Evolutionary conservation across 2,888 invertebrate species (phyloP).

Genomic region (Sacculina carcini): DNA sequence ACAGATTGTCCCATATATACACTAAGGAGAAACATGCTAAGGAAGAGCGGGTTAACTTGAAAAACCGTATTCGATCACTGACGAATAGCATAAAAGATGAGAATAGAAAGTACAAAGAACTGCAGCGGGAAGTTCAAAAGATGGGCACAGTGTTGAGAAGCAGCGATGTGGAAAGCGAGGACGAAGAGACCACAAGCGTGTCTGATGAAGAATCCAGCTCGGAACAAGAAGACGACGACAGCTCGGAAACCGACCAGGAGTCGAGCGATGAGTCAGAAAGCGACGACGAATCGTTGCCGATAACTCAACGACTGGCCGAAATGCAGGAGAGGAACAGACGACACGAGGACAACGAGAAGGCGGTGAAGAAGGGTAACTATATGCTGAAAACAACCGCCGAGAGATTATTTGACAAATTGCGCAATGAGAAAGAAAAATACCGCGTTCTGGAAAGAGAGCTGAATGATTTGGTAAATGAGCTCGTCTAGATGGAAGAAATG

Average conservation of each 20-base stretch:
- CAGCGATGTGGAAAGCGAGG: slow-evolving; percentile 21
- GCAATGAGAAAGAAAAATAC: slow-evolving; percentile 54
- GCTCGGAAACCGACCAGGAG: slow-evolving; percentile 10
- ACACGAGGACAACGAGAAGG: slow-evolving; percentile 48
- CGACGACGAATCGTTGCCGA: slow-evolving; percentile 8
- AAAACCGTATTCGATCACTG: slow-evolving; percentile 53
- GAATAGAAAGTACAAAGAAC: slow-evolving; percentile 48
- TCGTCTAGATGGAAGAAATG: not conserved
- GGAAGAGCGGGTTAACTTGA: slow-evolving; percentile 46
- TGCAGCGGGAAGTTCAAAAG: slow-evolving; percentile 68
- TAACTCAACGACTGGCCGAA: slow-evolving; percentile 1
- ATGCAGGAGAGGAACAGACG: slow-evolving; percentile 29
- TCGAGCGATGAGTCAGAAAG: slow-evolving; percentile 7
- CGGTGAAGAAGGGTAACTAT: slow-evolving; percentile 64
- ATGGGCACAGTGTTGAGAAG: slow-evolving; percentile 26
- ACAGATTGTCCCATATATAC: slow-evolving; percentile 19
- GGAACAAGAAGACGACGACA: slow-evolving; percentile 5
- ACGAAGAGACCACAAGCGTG: slow-evolving; percentile 18
- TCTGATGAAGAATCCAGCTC: slow-evolving; percentile 5
- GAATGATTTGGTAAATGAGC: slow-evolving; percentile 18
- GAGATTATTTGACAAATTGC: slow-evolving; percentile 55
- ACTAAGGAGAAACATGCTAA: slow-evolving; percentile 20
- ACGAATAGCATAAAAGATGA: slow-evolving; percentile 40
- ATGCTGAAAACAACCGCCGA: slow-evolving; percentile 65
- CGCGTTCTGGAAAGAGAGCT: slow-evolving; percentile 49